A percentile compares a stretch with the other conserved stretches of the same genome.
These are phyloP conservation scores for Therioaphis trifolii DNA, from an alignment of 2,888 invertebrate species.

Conservation along the genomic window DNA sequence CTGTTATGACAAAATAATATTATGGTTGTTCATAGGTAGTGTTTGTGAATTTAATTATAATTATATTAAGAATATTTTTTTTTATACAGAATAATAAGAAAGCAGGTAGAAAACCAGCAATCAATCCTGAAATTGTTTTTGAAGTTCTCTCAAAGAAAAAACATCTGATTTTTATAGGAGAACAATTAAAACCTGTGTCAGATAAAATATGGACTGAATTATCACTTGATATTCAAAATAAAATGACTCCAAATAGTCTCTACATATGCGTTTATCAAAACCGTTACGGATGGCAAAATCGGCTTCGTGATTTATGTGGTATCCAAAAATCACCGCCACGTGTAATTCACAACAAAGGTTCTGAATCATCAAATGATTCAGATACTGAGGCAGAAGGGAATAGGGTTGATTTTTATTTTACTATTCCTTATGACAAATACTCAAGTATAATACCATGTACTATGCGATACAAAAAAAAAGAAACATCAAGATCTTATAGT, in stretches of 20 bases:
- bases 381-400: background rate
- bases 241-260: background rate
- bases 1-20: no score
- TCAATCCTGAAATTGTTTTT: background rate
- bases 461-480: background rate
- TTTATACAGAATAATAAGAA: background rate
- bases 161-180: background rate
- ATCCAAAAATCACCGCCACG: no score
- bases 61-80: no score
- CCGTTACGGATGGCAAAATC: no score
- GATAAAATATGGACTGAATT: slow-evolving; percentile 8
- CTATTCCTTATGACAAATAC: background rate
- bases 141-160: background rate
- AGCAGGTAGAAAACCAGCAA: background rate
- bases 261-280: slow-evolving; percentile 8
- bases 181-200: background rate
- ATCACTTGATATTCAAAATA: background rate
- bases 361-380: background rate
- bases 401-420: background rate
- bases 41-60: no score
- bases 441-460: slow-evolving; percentile 3
- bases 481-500: background rate
- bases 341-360: background rate
- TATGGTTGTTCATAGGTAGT: no score
- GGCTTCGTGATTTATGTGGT: no score